Percentiles rank a stretch among this genome's conserved stretches.
Conservation (phyloP, 2,888 invertebrate species). For the Epinotia demarniana region DNA sequence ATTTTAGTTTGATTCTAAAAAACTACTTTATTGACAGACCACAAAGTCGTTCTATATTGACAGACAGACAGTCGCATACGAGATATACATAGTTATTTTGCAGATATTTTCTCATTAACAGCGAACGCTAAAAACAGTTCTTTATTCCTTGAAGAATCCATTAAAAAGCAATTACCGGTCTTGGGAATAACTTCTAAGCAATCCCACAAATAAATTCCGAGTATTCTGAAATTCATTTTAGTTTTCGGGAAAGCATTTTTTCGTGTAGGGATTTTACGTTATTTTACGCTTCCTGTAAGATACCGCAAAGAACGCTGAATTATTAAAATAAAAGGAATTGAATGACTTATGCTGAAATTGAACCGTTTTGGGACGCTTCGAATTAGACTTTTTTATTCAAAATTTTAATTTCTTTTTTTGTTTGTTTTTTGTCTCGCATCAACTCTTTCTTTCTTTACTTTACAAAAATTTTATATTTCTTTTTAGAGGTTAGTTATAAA, state of each 20-base stretch:
- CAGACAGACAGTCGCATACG: no score
- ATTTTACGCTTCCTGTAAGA: background rate
- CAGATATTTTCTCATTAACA: background rate
- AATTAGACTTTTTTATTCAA: background rate
- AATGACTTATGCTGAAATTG: no score
- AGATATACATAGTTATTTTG: background rate
- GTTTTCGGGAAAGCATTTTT: background rate
- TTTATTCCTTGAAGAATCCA: constrained; percentile 1
- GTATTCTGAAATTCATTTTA: background rate
- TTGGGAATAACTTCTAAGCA: background rate
- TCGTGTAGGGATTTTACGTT: background rate
- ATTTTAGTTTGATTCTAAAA: no score
- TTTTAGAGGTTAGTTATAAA: no score
- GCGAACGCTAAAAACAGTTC: background rate
- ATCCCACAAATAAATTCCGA: background rate
- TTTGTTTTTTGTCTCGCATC: no score
- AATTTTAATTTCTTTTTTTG: no score
- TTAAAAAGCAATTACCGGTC: constrained; percentile 5
- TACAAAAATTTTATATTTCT: no score
- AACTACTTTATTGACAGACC: no score
- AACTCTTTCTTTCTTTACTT: no score
- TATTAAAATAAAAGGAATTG: background rate
- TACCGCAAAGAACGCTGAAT: background rate
- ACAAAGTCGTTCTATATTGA: no score
- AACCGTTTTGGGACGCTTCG: no score